Conservation (phyloP, 2,797 vertebrate species). For the Epinephelus awoara region DNA sequence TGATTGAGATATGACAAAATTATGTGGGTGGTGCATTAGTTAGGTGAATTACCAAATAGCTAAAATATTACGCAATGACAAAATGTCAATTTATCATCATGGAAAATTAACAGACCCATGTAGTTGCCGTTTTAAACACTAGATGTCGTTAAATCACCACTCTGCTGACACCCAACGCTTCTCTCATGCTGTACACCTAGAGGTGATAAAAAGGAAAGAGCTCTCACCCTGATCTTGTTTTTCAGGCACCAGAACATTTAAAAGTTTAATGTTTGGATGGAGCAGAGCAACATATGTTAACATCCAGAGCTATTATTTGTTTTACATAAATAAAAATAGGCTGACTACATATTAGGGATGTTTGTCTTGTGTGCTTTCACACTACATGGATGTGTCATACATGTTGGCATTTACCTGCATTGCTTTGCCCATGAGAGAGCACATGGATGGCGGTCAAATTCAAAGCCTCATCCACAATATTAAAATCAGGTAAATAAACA, state of each 20-base stretch:
- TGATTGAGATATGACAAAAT: background rate
- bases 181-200: background rate
- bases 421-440: too few species aligned
- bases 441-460: too few species aligned
- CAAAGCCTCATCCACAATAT: too few species aligned
- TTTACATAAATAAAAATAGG: too few species aligned
- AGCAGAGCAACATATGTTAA: background rate
- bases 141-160: conserved; percentile 60
- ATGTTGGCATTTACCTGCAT: too few species aligned
- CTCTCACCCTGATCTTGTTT: conserved; percentile 44
- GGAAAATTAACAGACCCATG: background rate
- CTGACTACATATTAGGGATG: too few species aligned
- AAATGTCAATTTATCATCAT: background rate
- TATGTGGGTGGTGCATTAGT: background rate
- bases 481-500: too few species aligned
- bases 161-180: background rate
- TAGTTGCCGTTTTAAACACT: conserved; percentile 25
- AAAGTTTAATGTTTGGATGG: background rate
- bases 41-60: background rate
- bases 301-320: background rate
- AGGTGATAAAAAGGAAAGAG: background rate
- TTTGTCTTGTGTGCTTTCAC: too few species aligned
- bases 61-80: conserved; percentile 5
- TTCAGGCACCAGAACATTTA: background rate
- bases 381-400: too few species aligned